Evolutionary conservation across 2,888 invertebrate genomes (phyloP), one percentile per base, ranked within the genome.

Genomic region (Anorthoa munda): DNA sequence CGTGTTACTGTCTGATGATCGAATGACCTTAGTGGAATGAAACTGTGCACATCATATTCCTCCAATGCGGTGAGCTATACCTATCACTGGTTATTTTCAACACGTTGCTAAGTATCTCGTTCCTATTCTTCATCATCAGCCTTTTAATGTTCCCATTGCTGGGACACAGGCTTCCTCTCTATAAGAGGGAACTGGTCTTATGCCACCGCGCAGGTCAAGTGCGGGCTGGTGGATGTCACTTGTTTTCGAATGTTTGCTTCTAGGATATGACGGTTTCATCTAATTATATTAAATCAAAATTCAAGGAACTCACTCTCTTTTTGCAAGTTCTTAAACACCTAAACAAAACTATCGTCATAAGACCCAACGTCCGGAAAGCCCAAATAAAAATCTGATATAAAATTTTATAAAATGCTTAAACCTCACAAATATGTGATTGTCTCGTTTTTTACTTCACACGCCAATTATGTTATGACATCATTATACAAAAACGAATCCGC

Each of bases 381-480:
- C n/a, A 2, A 48, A 60, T n/a, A 68, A 67, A 58, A 67, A 59
- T 48, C 9, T 39, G 4, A 9, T 18, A 53, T 50, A 71, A 67
- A 66, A 66, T 45, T 17, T n/a, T 73, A 58, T 58, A 45, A 66
- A 64, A 79, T 46, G 61, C 61, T 69, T 48, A 4, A 58, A 11
- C 45, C 46, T 55, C 63, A 68, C 46, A 58, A 66, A 61, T 51
- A 75, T 61, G 26, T 15, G 69, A 85, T 83, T 83, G 64, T 77
- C 59, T 83, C 65, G 64, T 71, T 82, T 85, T 85, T 82, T 76
- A 72, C 60, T 79, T 86, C 82, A 50, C 84, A 86, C 75, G 82
- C 59, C 65, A 84, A 82, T 86, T 82, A 81, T 66, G 55, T 56
- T 63, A 77, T 86, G 82, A 86, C 86, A 74, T 86, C 86, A 86